Evolutionary conservation across 2,113 vertebrate species (phyloP).

Genomic region (Zapornia atra): DNA sequence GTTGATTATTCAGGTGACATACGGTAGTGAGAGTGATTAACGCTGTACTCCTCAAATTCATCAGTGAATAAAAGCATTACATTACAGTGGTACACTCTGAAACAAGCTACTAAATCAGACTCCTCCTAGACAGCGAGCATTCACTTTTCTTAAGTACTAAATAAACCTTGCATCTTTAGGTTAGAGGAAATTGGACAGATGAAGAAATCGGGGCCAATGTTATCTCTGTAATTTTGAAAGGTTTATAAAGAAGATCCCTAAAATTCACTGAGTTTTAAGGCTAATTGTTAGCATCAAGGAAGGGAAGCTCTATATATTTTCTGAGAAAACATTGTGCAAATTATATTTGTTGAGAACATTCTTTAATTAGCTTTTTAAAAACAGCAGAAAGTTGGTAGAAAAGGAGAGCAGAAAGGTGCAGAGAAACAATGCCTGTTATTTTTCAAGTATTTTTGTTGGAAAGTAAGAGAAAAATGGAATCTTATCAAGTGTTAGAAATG

Average conservation of each 20-base stretch:
- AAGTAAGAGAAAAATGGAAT: neutral
- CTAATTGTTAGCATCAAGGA: neutral
- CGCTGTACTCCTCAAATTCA: constrained; percentile 57
- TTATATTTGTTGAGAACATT: neutral
- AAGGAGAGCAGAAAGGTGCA: neutral
- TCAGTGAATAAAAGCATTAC: constrained; percentile 53
- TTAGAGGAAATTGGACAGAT: neutral
- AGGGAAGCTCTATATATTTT: neutral
- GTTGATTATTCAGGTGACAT: constrained; percentile 71
- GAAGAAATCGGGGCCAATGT: neutral
- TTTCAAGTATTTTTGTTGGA: neutral
- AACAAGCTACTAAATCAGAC: constrained; percentile 61
- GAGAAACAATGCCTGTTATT: neutral
- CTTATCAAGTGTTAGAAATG: neutral
- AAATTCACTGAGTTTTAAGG: neutral
- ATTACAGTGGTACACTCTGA: constrained; percentile 25
- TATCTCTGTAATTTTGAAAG: neutral
- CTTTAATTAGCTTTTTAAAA: neutral
- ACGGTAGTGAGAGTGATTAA: constrained; percentile 66
- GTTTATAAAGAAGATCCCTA: neutral
- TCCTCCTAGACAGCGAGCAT: constrained; percentile 2
- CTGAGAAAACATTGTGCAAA: neutral
- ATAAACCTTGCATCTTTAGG: neutral
- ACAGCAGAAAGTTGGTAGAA: neutral
- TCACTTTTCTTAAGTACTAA: constrained; percentile 21